Base-by-base conservation (phyloP, 2,797 vertebrate species). In the Falco peregrinus region DNA sequence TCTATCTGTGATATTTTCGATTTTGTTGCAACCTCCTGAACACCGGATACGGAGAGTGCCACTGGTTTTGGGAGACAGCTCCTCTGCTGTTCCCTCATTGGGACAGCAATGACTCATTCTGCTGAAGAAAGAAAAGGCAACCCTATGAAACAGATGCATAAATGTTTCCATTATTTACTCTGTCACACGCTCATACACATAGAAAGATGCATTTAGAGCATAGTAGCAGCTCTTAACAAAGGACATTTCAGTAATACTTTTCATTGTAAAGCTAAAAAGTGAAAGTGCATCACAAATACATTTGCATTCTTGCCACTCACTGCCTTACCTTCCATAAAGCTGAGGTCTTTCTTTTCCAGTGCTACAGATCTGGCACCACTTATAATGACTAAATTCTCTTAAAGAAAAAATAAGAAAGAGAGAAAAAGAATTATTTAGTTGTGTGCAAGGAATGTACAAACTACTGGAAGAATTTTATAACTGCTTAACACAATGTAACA, bases 401-500 rank as follows among this genome's bases (percentile, higher is more conserved):
- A 45, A 67, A 89, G 50, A 79, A 81, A 94, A 94, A 77, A 76
- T 22, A 89, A 67, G 19, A 90, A 47, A 61, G 16, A 50, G 28
- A 63, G 51, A 68, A 73, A 75, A 70, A 43, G 4, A 79, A 71
- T 19, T 43, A 41, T 65, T 90, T 86, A 71, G 5, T 63, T 87
- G 56, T 56, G 64, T 50, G 75, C 73, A 94, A 93, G 28, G 59
- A 96, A 81, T 91, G 63, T 22, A 20, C 26, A 76, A 90, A 50
- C 50, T 94, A 50, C 76, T 79, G 75, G 37, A 88, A 92, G 16
- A 60, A 69, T 84, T 91, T 95, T 89, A 63, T 75, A 74, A 60
- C 47, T 64, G 17, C 54, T 85, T 87, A 87, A 76, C 45, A 68
- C 45, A 91, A 26, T 26, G 13, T 63, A 85, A 79, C n/a, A 61